These are phyloP conservation scores for Trematomus bernacchii DNA, from an alignment of 2,797 vertebrate species.

Conservation along the genomic window DNA sequence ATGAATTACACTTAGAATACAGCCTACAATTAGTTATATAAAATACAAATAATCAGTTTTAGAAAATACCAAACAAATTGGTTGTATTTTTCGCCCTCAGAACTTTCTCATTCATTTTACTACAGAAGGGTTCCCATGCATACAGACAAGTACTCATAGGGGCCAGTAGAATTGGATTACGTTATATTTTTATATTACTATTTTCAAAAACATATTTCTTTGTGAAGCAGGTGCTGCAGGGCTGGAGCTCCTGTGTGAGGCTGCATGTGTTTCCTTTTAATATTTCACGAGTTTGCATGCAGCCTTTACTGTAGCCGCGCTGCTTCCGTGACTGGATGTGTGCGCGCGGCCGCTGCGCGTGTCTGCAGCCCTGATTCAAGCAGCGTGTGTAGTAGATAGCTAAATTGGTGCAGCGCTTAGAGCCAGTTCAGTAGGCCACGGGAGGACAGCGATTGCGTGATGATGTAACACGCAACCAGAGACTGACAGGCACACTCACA, in stretches of 20 bases:
- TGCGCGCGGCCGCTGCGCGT: conserved; percentile 46
- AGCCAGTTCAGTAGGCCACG: conserved; percentile 86
- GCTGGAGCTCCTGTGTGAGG: conserved; percentile 28
- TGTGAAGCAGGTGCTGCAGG: not conserved
- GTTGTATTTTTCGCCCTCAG: no score
- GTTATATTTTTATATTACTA: not conserved
- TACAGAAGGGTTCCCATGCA: no score
- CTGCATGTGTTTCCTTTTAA: conserved; percentile 29
- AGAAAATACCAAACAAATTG: no score
- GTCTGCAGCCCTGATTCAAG: conserved; percentile 66
- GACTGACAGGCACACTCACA: conserved; percentile 37
- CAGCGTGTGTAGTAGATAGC: conserved; percentile 71
- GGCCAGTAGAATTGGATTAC: not conserved
- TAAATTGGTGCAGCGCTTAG: conserved; percentile 73
- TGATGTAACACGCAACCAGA: conserved; percentile 83
- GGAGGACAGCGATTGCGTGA: conserved; percentile 82
- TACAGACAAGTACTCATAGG: no score
- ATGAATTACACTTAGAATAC: no score
- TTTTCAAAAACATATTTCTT: not conserved
- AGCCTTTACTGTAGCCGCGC: conserved; percentile 29
- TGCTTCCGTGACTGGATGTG: conserved; percentile 77
- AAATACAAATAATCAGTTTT: no score
- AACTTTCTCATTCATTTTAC: no score
- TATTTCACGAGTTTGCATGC: conserved; percentile 35
- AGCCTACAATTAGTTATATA: no score